Base-by-base conservation (phyloP, 64 coral and sea anemone genomes). In the Actinia equina region DNA sequence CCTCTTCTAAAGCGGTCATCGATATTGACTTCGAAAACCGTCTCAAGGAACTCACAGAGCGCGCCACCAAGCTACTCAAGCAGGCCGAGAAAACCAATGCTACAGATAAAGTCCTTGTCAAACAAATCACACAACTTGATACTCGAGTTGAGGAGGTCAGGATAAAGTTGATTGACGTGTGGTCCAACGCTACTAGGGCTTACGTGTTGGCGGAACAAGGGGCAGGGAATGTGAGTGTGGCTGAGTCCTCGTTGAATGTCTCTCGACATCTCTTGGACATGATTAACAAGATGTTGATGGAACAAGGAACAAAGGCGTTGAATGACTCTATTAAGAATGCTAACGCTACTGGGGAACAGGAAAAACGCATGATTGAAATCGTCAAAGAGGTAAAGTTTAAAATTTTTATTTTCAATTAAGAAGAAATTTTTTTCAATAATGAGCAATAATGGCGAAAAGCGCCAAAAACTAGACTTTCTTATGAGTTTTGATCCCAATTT, bases 21-120 rank as follows among this genome's bases (percentile, higher is more conserved):
- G 97, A 99, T 74, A 45, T 78, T 15, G 82, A 90, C 85, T 96
- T 96, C 89, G 94, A 93, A 80, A 87, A 89, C 37, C 85, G 82
- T 26, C 91, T 96, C 19, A 93, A 71, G 44, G 88, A 93, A 13
- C 57, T 96, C 12, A 85, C 88, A 22, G 65, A 87, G 13, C 89
- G 77, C 16, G 89, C 93, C 45, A 84, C 90, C 43, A 93, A 79
- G 56, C 83, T 96, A 14, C 71, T 96, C 54, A 43, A 88, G 17
- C 86, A 93, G 49, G 94, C 94, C 64, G 94, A 93, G 52, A 59
- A 59, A 64, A 88, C 94, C 19, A 96, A 93, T 44, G 57, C 67
- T 15, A 93, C 91, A 3, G 94, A 96, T 27, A 77, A 60, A 53
- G 87, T 44, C 15, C 79, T 81, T 11, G 43, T 49, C 12, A 81